phyloP scores from a whole-genome alignment of 2,113 vertebrate genomes.

The Jacana jacana region DNA sequence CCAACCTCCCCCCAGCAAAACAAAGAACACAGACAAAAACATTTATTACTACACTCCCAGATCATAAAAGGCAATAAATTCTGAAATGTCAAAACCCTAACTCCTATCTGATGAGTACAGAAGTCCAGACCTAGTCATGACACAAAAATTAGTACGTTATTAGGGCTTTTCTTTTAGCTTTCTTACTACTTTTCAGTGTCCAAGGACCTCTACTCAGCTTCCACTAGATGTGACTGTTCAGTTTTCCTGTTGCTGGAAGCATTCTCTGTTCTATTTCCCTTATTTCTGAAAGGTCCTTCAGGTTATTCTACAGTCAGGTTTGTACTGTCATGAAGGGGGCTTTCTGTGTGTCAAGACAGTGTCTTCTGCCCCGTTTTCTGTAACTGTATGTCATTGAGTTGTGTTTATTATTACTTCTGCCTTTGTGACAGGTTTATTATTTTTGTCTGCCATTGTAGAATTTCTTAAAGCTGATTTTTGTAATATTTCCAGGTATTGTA shows the following conservation, averaged over 20 bases:
- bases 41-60: background rate
- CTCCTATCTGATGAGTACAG: background rate
- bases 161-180: background rate
- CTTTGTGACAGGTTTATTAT: background rate
- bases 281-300: background rate
- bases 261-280: background rate
- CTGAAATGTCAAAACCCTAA: background rate
- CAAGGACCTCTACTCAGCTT: background rate
- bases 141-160: background rate
- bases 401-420: slow-evolving; percentile 3
- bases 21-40: background rate
- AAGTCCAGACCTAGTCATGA: background rate
- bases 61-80: background rate
- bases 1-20: background rate
- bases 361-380: background rate
- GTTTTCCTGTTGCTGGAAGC: background rate
- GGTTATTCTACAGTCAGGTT: background rate
- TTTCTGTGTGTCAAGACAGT: background rate
- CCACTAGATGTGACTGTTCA: background rate
- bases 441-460: background rate
- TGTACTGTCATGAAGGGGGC: background rate
- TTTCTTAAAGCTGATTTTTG: background rate
- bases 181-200: background rate
- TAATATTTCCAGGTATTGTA: background rate
- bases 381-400: background rate